Base-by-base conservation (phyloP, 2,113 vertebrate species). In the Corythornis cristatus region DNA sequence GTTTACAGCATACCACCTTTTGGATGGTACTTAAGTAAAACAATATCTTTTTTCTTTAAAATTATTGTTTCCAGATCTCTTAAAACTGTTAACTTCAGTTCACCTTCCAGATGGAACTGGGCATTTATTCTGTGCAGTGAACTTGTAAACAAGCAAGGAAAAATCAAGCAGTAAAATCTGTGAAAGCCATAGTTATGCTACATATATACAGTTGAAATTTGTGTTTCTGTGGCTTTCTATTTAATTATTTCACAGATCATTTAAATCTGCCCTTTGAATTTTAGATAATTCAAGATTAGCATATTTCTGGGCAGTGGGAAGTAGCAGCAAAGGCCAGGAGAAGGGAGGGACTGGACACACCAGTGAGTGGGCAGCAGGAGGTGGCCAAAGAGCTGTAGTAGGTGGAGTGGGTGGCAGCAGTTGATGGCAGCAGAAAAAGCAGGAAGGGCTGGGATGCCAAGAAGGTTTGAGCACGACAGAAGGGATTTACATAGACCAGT, bases 401-500 rank as follows among this genome's bases (percentile, higher is more conserved):
- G 83, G 68, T 88, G 72, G 83, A 72, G 83, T 64, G 46, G 33
- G 56, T 74, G 64, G 82, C 86, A 96, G 79, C 22, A 75, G 70
- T 45, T 90, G 81, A 73, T 86, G 21, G 68, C 73, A 94, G 46
- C 56, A 92, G 37, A 9, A 40, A 51, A 51, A 65, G 62, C 25
- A 51, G 15, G 8, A 81, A 92, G 6, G 15, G 2, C 15, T 25
- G 50, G 48, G 5, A n/a, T 95, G 88, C 83, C 86, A 94, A 72
- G 53, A 51, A 86, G 70, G 43, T 74, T 95, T 94, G 40, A 61
- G 53, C 19, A 10, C 28, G 42, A 83, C 70, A 92, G 93, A 94
- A 95, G 86, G 70, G 66, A 90, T 93, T 94, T 91, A 31, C 73
- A 90, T 54, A 95, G 86, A 76, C 57, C 86, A 78, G 18, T 95